Conservation (phyloP, 2,888 invertebrate genomes). For the Agrochola macilenta region DNA sequence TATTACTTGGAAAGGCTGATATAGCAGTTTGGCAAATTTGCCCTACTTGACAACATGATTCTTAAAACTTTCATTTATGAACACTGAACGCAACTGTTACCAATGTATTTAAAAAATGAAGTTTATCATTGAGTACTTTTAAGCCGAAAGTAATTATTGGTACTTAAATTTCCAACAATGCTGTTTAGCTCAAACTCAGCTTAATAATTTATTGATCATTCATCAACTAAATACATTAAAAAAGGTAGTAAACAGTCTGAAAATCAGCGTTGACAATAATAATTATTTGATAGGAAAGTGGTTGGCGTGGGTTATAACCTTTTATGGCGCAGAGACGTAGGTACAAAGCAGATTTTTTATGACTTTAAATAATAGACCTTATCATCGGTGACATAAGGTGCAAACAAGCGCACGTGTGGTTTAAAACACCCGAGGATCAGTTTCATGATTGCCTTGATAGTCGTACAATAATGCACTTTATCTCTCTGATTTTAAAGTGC, state of each 20-base stretch:
- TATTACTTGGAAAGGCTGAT: conserved; percentile 18
- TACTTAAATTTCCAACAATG: conserved; percentile 1
- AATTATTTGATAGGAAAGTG: neutral
- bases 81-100: conserved; percentile 25
- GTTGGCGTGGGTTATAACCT: neutral
- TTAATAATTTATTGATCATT: conserved; percentile 4
- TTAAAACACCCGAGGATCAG: neutral
- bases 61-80: conserved; percentile 18
- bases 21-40: conserved; percentile 27
- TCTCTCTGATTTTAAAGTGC: conserved; percentile 2
- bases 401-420: neutral
- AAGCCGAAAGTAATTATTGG: conserved; percentile 14
- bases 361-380: conserved; percentile 18
- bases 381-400: conserved; percentile 3
- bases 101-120: neutral
- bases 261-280: neutral
- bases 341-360: neutral
- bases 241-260: neutral
- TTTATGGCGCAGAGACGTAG: neutral
- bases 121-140: conserved; percentile 16
- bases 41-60: conserved; percentile 17
- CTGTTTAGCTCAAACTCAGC: neutral
- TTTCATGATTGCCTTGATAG: neutral
- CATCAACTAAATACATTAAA: conserved; percentile 6
- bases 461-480: conserved; percentile 1